Evolutionary conservation across 2,888 invertebrate genomes (phyloP).

Genomic region (Hydrotaea diabolus): DNA sequence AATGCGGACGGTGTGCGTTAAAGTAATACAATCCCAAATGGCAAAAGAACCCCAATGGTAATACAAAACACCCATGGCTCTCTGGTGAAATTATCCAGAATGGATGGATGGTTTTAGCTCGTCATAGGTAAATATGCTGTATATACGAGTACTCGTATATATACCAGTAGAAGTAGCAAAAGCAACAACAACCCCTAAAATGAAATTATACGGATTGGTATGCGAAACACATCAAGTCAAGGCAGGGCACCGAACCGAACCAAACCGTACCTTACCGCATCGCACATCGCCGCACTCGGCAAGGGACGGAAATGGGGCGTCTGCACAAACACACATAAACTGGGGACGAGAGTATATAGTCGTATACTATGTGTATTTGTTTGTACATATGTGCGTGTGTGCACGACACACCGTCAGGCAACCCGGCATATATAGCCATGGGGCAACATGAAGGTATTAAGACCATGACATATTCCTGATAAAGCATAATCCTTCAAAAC

Average conservation of each 20-base stretch:
- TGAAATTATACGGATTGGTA: slow-evolving; percentile 4
- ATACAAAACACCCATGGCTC: slow-evolving; percentile 47
- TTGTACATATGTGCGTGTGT: slow-evolving; percentile 16
- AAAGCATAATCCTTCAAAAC: slow-evolving; percentile 20
- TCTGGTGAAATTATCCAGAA: slow-evolving; percentile 35
- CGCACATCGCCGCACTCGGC: not conserved
- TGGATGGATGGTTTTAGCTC: slow-evolving; percentile 9
- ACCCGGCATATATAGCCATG: not conserved
- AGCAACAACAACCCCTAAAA: slow-evolving; percentile 51
- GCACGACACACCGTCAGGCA: not conserved
- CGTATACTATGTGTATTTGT: not conserved
- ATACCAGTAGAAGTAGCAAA: slow-evolving; percentile 1
- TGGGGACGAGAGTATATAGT: not conserved
- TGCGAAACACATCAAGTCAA: not conserved
- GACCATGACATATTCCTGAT: slow-evolving; percentile 38
- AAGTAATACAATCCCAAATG: not conserved
- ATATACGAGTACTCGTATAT: not conserved
- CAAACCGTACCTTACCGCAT: too few species aligned
- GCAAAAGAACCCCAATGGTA: slow-evolving; percentile 45
- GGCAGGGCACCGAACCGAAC: not conserved
- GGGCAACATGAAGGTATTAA: slow-evolving; percentile 34
- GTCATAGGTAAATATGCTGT: not conserved
- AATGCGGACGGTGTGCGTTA: not conserved
- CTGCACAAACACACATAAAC: not conserved
- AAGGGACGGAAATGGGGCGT: slow-evolving; percentile 2